Evolutionary conservation across 2,888 invertebrate species (phyloP).

Genomic region (Nomada fucata): DNA sequence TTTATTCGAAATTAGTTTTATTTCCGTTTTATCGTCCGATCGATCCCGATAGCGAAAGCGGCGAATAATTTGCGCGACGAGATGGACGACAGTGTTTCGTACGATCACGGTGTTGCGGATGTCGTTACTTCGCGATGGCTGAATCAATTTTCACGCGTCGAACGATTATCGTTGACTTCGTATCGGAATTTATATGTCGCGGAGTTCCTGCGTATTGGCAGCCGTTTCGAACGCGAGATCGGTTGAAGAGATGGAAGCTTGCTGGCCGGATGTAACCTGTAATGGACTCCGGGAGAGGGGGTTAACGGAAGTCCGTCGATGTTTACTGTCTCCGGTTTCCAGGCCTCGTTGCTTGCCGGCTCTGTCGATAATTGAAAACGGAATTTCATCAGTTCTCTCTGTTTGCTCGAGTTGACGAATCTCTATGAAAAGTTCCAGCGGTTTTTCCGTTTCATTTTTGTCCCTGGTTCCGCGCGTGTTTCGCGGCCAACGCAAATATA

Average conservation of each 20-base stretch:
- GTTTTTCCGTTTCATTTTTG: not conserved
- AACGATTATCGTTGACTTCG: too few relatives aligned
- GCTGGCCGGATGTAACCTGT: conserved; percentile 1
- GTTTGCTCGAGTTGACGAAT: not conserved
- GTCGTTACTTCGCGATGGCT: too few relatives aligned
- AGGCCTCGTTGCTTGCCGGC: not conserved
- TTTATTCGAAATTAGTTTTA: too few relatives aligned
- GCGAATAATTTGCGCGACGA: too few relatives aligned
- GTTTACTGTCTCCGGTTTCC: conserved; percentile 18
- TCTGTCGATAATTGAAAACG: conserved; percentile 22
- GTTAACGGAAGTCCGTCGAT: not conserved
- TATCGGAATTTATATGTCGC: too few relatives aligned
- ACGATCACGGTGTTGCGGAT: too few relatives aligned
- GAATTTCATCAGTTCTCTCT: conserved; percentile 17
- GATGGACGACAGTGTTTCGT: too few relatives aligned
- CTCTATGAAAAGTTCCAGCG: not conserved
- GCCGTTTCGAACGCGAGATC: not conserved
- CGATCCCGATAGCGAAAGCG: too few relatives aligned
- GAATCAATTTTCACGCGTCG: too few relatives aligned
- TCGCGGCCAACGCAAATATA: not conserved
- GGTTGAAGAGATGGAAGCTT: not conserved
- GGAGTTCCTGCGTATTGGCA: not conserved
- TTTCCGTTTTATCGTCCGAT: too few relatives aligned
- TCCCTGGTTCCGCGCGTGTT: not conserved
- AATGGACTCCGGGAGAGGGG: not conserved